These are phyloP conservation scores for Nerophis ophidion DNA, from an alignment of 2,113 vertebrate genomes.

Conservation along the genomic window DNA sequence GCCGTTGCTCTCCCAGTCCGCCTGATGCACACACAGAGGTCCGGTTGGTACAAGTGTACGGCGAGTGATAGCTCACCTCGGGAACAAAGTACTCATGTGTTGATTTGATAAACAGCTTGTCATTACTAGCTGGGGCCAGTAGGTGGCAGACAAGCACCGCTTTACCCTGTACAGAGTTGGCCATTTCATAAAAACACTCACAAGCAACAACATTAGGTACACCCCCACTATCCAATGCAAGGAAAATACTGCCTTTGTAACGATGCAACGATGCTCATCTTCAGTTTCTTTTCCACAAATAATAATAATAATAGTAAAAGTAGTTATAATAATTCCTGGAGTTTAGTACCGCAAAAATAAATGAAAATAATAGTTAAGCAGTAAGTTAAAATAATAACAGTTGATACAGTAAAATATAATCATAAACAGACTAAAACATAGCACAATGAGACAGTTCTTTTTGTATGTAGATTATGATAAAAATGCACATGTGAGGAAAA, in stretches of 20 bases:
- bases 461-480: too few relatives aligned
- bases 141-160: conserved; percentile 28
- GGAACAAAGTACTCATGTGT: background rate
- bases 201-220: background rate
- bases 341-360: too few relatives aligned
- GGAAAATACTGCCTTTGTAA: background rate
- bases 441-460: too few relatives aligned
- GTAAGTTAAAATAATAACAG: too few relatives aligned
- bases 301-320: background rate
- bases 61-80: background rate
- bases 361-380: too few relatives aligned
- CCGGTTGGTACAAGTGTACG: background rate
- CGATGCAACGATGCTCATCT: background rate
- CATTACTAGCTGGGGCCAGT: conserved; percentile 17
- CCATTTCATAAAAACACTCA: background rate
- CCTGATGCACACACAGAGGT: conserved; percentile 36
- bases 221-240: background rate
- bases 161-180: background rate
- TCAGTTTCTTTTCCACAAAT: background rate
- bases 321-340: background rate
- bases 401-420: too few relatives aligned
- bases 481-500: too few relatives aligned
- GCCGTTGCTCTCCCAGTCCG: conserved; percentile 76
- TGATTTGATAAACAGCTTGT: background rate
- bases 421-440: too few relatives aligned